Percentiles rank a stretch among this genome's conserved stretches.
Evolutionary conservation across 2,888 invertebrate genomes (phyloP).

Genomic region (Cheilosia grossa): DNA sequence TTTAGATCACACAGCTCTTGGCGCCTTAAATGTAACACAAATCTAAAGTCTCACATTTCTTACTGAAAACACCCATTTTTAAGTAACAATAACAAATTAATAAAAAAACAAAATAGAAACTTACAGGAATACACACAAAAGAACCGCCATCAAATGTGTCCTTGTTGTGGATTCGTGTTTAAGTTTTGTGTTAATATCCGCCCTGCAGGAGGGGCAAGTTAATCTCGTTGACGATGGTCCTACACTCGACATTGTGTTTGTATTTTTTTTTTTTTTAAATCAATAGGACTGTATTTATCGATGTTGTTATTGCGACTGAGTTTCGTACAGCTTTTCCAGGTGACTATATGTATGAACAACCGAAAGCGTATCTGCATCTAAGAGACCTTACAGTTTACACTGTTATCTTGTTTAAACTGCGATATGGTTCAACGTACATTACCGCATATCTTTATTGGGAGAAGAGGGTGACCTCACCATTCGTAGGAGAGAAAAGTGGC

Average conservation of each 20-base stretch:
- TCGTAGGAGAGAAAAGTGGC: neutral
- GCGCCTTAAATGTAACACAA: no score
- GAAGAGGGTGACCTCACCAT: neutral
- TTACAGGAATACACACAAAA: neutral
- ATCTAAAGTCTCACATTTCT: no score
- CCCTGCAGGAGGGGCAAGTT: slow-evolving; percentile 84
- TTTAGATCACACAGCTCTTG: no score
- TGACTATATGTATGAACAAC: neutral
- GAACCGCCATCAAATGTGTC: slow-evolving; percentile 3
- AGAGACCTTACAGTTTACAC: neutral
- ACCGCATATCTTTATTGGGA: neutral
- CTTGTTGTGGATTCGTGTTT: slow-evolving; percentile 75
- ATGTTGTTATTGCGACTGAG: neutral
- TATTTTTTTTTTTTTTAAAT: neutral
- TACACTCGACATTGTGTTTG: neutral
- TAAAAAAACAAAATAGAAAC: neutral
- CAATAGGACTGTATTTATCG: neutral
- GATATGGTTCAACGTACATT: neutral
- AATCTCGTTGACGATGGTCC: slow-evolving; percentile 71
- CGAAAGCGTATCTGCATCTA: neutral
- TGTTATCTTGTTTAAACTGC: neutral
- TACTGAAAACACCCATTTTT: neutral
- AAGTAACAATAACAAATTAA: neutral
- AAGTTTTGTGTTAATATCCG: slow-evolving; percentile 83
- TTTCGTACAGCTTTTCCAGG: neutral